Evolutionary conservation across 2,113 vertebrate species (phyloP), one percentile per base, ranked within the genome.

Genomic region (Petrocephalus zakoni): DNA sequence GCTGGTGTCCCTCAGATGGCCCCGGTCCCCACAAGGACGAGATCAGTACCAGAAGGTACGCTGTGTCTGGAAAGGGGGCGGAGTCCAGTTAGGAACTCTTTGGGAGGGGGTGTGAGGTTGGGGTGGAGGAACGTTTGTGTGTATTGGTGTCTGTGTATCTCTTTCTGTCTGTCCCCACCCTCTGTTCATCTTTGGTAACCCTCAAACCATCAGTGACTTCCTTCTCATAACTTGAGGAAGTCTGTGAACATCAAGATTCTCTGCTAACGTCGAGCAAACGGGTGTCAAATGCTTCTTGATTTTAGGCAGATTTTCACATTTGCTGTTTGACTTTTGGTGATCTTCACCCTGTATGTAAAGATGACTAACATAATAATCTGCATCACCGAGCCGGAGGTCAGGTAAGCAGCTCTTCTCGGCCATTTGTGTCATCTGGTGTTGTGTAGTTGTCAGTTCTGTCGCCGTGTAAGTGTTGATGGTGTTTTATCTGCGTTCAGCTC

Each of bases 1-100:
- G 97, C 94, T 98, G 97, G 97, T 98, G 97, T 96, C 97, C 97
- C 86, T 97, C 96, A 93, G 96, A 95, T 55, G 94, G 95, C 87
- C 95, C 94, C 21, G 93, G 85, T 93, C 90, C 94, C 92, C 92
- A 95, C 93, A 94, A 91, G 90, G 94, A 95, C 91, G 96, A 97
- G 93, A 96, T 97, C 94, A 95, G 96, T 93, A 96, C 89, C 94
- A 96, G 97, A 97, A 98, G 97, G 97, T 98, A 97, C 21, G 90
- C 95, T 61, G 86, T 87, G 56, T 21, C 53, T 37, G 53, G 17
- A 22, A 56, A 55, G 53, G 37, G 49, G 84, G 25, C 29, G 7
- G 52, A 34, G 51, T 29, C 29, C n/a, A 21, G 37, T 11, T 46
- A 83, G 81, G 81, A 46, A 83, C n/a, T 4, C n/a, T 68, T 10